Evolutionary conservation across 2,113 vertebrate genomes (phyloP).

Genomic region (Lophius piscatorius): DNA sequence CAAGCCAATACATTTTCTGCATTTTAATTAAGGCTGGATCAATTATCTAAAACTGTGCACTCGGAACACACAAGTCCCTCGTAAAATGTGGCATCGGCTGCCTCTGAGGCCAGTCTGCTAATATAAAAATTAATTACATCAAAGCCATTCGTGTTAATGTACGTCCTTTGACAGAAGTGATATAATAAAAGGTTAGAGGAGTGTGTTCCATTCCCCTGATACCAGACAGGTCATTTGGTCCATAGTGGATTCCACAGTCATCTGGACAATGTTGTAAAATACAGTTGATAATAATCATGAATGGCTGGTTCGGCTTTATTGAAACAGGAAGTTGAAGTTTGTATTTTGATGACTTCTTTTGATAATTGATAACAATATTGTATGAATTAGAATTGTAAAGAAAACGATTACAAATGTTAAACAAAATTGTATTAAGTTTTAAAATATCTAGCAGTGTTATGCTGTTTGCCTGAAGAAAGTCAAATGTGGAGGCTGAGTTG

Average conservation of each 20-base stretch:
- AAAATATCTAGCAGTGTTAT: too few species aligned
- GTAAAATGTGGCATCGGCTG: slow-evolving; percentile 59
- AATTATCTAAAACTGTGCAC: slow-evolving; percentile 56
- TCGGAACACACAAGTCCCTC: slow-evolving; percentile 66
- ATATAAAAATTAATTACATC: slow-evolving; percentile 81
- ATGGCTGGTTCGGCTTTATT: slow-evolving; percentile 23
- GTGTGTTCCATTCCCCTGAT: slow-evolving; percentile 67
- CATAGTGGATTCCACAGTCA: slow-evolving; percentile 61
- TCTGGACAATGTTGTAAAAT: slow-evolving; percentile 59
- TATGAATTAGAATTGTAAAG: too few species aligned
- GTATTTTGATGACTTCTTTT: too few species aligned
- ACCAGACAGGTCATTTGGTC: slow-evolving; percentile 74
- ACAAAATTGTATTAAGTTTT: too few species aligned
- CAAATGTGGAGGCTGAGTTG: too few species aligned
- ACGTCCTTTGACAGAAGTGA: slow-evolving; percentile 75
- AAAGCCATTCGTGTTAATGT: slow-evolving; percentile 75
- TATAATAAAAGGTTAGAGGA: slow-evolving; percentile 75
- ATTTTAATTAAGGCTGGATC: slow-evolving; percentile 70
- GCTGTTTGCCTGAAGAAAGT: too few species aligned
- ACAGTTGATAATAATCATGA: slow-evolving; percentile 40
- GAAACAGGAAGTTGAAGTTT: neutral
- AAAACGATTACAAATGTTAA: too few species aligned
- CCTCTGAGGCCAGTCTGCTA: slow-evolving; percentile 74
- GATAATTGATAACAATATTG: too few species aligned
- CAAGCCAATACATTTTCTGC: slow-evolving; percentile 52